Percentiles rank a stretch among this genome's conserved stretches.
Evolutionary conservation across 2,797 vertebrate genomes (phyloP).

Genomic region (Threskiornis aethiopicus): DNA sequence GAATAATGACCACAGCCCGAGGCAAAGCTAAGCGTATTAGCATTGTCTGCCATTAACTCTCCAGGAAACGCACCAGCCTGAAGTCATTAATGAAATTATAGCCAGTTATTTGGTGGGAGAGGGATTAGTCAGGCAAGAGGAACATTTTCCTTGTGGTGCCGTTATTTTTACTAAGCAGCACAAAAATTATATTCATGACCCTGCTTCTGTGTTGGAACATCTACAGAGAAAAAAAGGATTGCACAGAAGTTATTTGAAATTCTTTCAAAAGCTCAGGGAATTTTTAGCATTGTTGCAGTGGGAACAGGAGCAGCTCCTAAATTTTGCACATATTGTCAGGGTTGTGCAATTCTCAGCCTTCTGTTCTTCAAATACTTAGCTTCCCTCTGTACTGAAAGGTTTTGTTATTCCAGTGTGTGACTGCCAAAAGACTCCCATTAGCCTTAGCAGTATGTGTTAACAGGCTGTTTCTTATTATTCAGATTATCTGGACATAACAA

Average conservation of each 20-base stretch:
- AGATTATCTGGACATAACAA: neutral
- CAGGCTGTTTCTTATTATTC: neutral
- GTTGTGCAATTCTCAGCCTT: neutral
- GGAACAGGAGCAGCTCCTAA: neutral
- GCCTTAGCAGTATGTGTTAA: neutral
- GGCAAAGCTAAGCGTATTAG: neutral
- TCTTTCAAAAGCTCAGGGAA: neutral
- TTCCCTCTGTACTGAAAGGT: neutral
- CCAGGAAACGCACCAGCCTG: neutral
- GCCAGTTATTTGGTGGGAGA: neutral
- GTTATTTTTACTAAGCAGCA: neutral
- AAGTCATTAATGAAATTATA: neutral
- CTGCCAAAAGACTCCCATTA: neutral
- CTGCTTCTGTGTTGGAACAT: neutral
- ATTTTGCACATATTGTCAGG: neutral
- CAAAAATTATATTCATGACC: neutral
- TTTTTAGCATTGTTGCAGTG: neutral
- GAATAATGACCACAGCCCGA: neutral
- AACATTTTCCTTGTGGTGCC: neutral
- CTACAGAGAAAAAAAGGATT: neutral
- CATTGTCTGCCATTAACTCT: neutral
- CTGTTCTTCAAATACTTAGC: neutral
- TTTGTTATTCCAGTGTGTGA: neutral
- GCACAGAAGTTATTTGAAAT: neutral
- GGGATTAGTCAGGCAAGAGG: neutral